Evolutionary conservation across 2,797 vertebrate species (phyloP), one percentile per base, ranked within the genome.

Genomic region (Scolopax bukidnonensis): DNA sequence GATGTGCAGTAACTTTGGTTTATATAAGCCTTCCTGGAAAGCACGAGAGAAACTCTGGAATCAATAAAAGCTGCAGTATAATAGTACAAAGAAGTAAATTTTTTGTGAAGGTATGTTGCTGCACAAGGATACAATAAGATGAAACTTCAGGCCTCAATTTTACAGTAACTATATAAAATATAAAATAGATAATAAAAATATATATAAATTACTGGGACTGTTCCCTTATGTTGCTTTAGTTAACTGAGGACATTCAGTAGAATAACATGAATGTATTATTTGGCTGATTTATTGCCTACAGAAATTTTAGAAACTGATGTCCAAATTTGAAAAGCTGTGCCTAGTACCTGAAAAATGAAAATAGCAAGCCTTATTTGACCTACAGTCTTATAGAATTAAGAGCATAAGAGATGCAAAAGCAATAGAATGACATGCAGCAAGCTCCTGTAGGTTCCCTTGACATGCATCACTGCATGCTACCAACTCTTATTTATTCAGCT

Each of bases 1-100:
- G 90, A 94, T 95, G 91, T 95, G 77, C 88, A 93, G 45, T 90
- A 95, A 47, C 75, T 79, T 71, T 45, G 64, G 87, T 84, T 96
- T 90, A 89, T 93, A 87, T 87, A 95, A 93, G 80, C 68, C 53
- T 93, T 96, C 91, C 67, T 91, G 90, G 88, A 95, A 95, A 95
- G 78, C 75, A 54, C 3, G 15, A 89, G 45, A 93, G 64, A 80
- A 94, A 83, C 57, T 79, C 94, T 95, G 88, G 86, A 96, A 94
- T 85, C 78, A 67, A 71, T 93, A 94, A 94, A 95, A 82, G 51
- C 86, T 20, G 14, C 41, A 54, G 51, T 4, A 13, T 63, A 90
- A 63, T 13, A 81, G 77, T 30, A 53, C 32, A 32, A 84, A 63
- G 69, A 56, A 95, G 40, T 73, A 51, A 90, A 87, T 57, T 87